Evolutionary conservation across 1,140 invertebrate species (phyloP).

Genomic region (Bombus confusus): DNA sequence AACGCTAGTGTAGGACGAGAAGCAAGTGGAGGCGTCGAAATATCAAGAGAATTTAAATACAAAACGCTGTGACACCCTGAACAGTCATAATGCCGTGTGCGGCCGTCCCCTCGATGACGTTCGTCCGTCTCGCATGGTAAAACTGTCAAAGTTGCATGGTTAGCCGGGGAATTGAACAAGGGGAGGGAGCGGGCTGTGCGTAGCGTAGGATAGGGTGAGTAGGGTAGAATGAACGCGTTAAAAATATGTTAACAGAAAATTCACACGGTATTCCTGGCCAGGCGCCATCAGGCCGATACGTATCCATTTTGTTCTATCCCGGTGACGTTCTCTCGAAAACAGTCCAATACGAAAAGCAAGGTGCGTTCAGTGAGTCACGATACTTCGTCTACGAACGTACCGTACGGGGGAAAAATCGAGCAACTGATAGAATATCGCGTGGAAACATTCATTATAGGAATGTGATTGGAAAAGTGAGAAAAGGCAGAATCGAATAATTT

Average conservation of each 20-base stretch:
- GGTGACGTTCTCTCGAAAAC: slow-evolving; percentile 1
- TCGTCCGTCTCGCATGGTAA: slow-evolving; percentile 3
- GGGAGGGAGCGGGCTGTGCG: not conserved
- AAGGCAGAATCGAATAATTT: not conserved
- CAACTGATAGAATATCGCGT: not conserved
- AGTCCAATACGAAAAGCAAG: not conserved
- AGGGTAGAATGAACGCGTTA: slow-evolving; percentile 5
- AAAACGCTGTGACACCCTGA: not conserved
- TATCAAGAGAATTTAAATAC: slow-evolving; percentile 8
- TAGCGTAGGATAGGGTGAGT: not conserved
- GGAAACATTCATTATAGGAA: not conserved
- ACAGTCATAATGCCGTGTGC: slow-evolving; percentile 9
- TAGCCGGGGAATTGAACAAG: not conserved
- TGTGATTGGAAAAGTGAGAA: not conserved
- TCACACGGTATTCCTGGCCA: slow-evolving; percentile 19
- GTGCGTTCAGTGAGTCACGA: not conserved
- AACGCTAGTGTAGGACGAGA: not conserved
- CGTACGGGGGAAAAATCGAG: not conserved
- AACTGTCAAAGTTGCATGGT: slow-evolving; percentile 13
- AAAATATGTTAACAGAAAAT: slow-evolving; percentile 29
- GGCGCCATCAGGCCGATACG: not conserved
- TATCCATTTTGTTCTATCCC: slow-evolving; percentile 12
- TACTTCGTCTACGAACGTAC: not conserved
- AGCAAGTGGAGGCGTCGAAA: not conserved
- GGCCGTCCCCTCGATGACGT: not conserved